These are phyloP conservation scores for Alethe castanea DNA, from an alignment of 2,113 vertebrate genomes.

Conservation along the genomic window DNA sequence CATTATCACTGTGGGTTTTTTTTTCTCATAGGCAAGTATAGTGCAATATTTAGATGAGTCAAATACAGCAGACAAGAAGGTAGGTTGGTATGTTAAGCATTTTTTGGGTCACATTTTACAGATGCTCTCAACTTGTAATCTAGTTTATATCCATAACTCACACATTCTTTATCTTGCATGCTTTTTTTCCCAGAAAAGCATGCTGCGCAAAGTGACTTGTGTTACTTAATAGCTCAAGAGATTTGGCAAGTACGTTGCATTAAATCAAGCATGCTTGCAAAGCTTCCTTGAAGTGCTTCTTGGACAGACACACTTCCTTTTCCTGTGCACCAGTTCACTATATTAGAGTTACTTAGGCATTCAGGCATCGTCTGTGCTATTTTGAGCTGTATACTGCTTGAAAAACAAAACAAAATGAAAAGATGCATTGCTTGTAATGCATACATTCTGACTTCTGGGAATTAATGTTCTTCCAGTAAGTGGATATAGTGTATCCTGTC, in stretches of 20 bases:
- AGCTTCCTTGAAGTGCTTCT: slow-evolving; percentile 11
- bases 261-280: not conserved
- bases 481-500: not conserved
- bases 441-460: slow-evolving; percentile 45
- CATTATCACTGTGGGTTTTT: not conserved
- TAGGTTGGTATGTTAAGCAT: not conserved
- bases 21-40: not conserved
- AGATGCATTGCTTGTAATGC: slow-evolving; percentile 20
- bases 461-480: slow-evolving; percentile 48
- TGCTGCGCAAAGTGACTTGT: not conserved
- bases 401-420: slow-evolving; percentile 38
- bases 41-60: not conserved
- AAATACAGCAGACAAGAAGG: not conserved
- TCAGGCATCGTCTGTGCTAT: not conserved
- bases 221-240: not conserved
- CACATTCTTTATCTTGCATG: not conserved
- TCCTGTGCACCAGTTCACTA: not conserved
- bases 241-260: not conserved
- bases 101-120: not conserved
- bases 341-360: not conserved
- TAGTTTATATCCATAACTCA: not conserved
- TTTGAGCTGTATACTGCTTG: not conserved
- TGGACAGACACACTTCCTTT: slow-evolving; percentile 36
- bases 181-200: not conserved
- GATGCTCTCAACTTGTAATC: not conserved